Percentiles rank a stretch among this genome's conserved stretches.
phyloP scores from a whole-genome alignment of 2,888 invertebrate genomes.

The Drosophila suboccidentalis region DNA sequence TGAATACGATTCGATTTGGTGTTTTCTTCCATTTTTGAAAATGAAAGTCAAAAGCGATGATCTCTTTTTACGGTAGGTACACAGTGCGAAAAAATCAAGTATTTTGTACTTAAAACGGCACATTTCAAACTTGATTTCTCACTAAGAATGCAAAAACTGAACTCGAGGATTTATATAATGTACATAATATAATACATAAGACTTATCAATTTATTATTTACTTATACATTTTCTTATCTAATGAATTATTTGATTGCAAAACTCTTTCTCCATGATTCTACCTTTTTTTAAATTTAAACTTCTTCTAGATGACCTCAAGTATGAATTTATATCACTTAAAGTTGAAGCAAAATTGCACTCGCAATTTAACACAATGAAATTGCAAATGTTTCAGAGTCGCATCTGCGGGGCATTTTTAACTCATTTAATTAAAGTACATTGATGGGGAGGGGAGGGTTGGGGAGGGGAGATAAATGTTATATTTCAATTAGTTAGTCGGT shows the following conservation, averaged over 20 bases:
- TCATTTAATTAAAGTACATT: slow-evolving; percentile 63
- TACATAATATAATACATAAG: too few species aligned
- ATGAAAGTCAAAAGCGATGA: not conserved
- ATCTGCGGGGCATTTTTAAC: slow-evolving; percentile 54
- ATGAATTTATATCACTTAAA: slow-evolving; percentile 27
- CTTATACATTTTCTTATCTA: too few species aligned
- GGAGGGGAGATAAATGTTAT: slow-evolving; percentile 55
- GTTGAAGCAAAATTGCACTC: slow-evolving; percentile 28
- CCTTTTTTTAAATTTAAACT: too few species aligned
- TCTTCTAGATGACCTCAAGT: not conserved
- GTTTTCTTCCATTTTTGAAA: not conserved
- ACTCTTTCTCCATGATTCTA: too few species aligned
- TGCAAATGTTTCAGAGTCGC: slow-evolving; percentile 32
- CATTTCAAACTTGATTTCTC: too few species aligned
- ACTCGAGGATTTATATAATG: too few species aligned
- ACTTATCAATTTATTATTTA: too few species aligned
- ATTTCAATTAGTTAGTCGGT: slow-evolving; percentile 73
- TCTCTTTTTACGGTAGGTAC: not conserved
- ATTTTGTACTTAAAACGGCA: too few species aligned
- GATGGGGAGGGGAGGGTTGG: not conserved
- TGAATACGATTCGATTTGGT: slow-evolving; percentile 10
- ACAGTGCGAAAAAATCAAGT: too few species aligned
- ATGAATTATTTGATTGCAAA: too few species aligned
- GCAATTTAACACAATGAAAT: slow-evolving; percentile 38
- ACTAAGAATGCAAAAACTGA: too few species aligned